Evolutionary conservation across 2,888 invertebrate genomes (phyloP).

Genomic region (Lapara coniferarum): DNA sequence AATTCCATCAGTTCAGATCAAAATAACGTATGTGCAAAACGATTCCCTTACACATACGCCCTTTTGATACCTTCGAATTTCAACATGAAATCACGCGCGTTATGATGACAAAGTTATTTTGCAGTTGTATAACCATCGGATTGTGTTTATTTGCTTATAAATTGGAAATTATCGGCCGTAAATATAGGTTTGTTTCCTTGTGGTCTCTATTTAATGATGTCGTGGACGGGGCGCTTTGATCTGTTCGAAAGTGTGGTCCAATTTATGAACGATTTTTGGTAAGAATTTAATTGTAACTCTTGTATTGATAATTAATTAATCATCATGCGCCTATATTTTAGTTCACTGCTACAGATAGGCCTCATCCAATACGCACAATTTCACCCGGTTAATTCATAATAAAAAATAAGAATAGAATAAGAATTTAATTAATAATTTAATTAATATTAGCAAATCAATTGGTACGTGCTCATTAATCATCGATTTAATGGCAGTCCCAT

Average conservation of each 20-base stretch:
- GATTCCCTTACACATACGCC: conserved; percentile 21
- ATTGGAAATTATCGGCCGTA: background rate
- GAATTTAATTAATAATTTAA: too few relatives aligned
- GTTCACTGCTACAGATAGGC: too few relatives aligned
- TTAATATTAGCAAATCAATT: too few relatives aligned
- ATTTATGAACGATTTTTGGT: conserved; percentile 25
- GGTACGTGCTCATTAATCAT: background rate
- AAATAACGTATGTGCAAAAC: conserved; percentile 1
- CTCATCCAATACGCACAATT: too few relatives aligned
- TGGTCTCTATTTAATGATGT: conserved; percentile 43
- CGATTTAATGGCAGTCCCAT: too few relatives aligned
- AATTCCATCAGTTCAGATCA: background rate
- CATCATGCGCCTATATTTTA: too few relatives aligned
- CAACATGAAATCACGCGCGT: conserved; percentile 26
- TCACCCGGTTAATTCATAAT: too few relatives aligned
- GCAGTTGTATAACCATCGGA: conserved; percentile 6
- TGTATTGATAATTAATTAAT: too few relatives aligned
- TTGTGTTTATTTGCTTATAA: background rate
- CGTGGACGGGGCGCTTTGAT: conserved; percentile 41
- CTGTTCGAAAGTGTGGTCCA: conserved; percentile 37
- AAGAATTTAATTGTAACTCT: background rate
- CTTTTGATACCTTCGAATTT: conserved; percentile 8
- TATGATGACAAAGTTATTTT: conserved; percentile 23
- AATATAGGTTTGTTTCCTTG: conserved; percentile 34
- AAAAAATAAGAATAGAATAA: too few relatives aligned